Percentiles rank a stretch among this genome's conserved stretches.
Conservation (phyloP, 1,140 invertebrate species). For the Procambarus virginalis region DNA sequence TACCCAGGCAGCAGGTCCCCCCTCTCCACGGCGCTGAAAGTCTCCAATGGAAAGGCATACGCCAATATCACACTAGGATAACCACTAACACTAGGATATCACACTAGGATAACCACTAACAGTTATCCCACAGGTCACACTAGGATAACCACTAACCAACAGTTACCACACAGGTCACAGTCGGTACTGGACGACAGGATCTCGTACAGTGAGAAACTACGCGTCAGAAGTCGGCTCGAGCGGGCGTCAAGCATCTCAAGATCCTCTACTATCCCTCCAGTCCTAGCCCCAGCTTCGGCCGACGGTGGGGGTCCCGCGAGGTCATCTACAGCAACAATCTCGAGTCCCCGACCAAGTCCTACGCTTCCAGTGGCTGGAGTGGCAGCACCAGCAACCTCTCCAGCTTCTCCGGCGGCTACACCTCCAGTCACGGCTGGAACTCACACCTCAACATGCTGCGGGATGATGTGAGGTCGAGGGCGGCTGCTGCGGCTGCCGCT, state of each 20-base stretch:
- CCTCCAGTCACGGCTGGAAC: conserved; percentile 30
- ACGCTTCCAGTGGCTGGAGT: background rate
- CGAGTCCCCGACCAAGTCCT: conserved; percentile 40
- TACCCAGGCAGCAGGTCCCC: too few species aligned
- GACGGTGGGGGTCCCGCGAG: conserved; percentile 47
- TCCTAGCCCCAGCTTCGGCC: conserved; percentile 20
- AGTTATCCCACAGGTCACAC: too few species aligned
- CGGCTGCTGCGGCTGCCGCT: background rate
- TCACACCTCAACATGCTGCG: conserved; percentile 39
- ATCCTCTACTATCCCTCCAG: conserved; percentile 4
- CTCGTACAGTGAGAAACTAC: conserved; percentile 33
- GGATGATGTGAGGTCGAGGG: conserved; percentile 42
- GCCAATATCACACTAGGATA: too few species aligned
- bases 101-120: too few species aligned
- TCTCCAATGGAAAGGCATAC: too few species aligned
- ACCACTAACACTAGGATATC: too few species aligned
- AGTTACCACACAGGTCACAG: conserved; percentile 30
- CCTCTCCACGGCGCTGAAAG: too few species aligned
- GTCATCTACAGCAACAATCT: conserved; percentile 36
- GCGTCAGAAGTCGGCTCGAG: conserved; percentile 27
- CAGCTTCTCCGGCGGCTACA: background rate
- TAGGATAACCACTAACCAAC: too few species aligned
- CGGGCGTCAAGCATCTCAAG: conserved; percentile 38
- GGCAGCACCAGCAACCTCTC: conserved; percentile 14
- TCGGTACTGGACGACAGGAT: conserved; percentile 55